Evolutionary conservation across 2,113 vertebrate genomes (phyloP), one percentile per base, ranked within the genome.

Genomic region (Formicarius rufipectus): DNA sequence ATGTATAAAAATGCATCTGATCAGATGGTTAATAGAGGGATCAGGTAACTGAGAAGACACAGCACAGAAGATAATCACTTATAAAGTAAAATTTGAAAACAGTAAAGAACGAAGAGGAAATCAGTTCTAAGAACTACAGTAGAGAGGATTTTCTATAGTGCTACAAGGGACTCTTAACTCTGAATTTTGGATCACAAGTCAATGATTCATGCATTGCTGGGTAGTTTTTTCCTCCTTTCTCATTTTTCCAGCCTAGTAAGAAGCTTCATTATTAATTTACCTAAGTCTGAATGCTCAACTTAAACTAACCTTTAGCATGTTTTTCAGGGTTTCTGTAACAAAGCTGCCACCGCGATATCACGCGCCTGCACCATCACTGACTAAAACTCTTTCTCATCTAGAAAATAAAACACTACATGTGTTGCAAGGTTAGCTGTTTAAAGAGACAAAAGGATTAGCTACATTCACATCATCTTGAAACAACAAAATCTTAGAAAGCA

Each of bases 241-340:
- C 33, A 69, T 85, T 82, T 56, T 89, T 53, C 40, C 40, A 85
- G 45, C 18, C 37, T 6, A 10, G 42, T 53, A 84, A 89, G 42
- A 87, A 76, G 42, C 17, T 95, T 94, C 74, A 85, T 95, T 82
- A 91, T 77, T 87, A 93, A 94, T 95, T 93, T 91, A 91, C 67
- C 23, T 45, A 35, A 83, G 40, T 85, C 22, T 42, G 40, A 95
- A 84, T 42, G 71, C 50, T 66, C 66, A 93, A 11, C 53, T 76
- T 19, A 72, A 84, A 56, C 35, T 56, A 71, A 87, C 44, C 78
- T 89, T 91, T 76, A 72, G 62, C 58, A 91, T 3, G 27, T 5
- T 62, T 88, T 68, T 53, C 71, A 73, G 4, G n/a, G 47, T 60
- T 94, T 79, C 62, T 84, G 12, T 66, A 86, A 83, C 2, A 4